Percentiles rank a stretch among this genome's conserved stretches.
These are phyloP conservation scores for Gortyna flavago DNA, from an alignment of 2,888 invertebrate species.

Conservation along the genomic window DNA sequence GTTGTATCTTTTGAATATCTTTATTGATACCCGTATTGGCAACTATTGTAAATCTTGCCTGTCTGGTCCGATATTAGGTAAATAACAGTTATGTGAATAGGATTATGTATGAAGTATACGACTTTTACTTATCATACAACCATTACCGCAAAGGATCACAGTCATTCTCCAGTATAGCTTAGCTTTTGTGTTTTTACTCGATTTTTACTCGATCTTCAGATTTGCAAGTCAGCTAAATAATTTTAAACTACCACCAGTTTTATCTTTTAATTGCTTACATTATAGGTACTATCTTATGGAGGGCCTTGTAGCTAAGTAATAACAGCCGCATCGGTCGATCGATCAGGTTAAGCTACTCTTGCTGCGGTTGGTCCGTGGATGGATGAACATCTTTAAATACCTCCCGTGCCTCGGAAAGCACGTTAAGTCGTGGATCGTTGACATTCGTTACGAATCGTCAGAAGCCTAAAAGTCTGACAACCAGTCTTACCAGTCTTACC, in stretches of 20 bases:
- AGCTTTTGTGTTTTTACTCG: background rate
- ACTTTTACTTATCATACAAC: background rate
- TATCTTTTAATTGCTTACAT: background rate
- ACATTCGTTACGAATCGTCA: background rate
- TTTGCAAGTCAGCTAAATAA: background rate
- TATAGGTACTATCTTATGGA: background rate
- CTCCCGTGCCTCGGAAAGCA: background rate
- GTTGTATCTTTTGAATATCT: background rate
- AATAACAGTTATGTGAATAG: background rate
- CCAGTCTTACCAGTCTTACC: background rate
- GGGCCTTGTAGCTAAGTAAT: background rate
- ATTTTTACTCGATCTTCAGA: background rate
- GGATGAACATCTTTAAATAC: background rate
- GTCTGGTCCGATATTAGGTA: background rate
- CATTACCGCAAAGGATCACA: background rate
- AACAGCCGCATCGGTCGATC: background rate
- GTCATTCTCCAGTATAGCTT: background rate
- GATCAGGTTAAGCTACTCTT: background rate
- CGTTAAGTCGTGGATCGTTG: background rate
- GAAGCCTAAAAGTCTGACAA: background rate
- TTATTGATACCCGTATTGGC: background rate
- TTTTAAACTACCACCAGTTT: background rate
- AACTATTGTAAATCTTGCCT: background rate
- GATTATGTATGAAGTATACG: background rate
- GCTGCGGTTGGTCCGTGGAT: background rate